Conservation (phyloP, 2,113 vertebrate species). For the Porphyrio hochstetteri region DNA sequence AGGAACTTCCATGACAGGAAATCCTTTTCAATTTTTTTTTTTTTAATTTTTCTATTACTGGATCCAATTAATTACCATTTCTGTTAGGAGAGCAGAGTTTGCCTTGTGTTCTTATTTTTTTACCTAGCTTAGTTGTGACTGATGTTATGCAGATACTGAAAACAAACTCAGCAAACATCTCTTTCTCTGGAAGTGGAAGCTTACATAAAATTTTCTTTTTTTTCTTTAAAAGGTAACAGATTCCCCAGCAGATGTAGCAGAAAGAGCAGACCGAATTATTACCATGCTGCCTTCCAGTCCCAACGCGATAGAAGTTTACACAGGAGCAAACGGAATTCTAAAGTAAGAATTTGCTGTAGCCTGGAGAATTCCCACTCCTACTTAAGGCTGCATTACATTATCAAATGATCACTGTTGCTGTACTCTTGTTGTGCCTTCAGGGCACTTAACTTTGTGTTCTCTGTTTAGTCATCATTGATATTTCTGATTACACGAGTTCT, state of each 20-base stretch:
- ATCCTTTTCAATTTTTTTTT: not conserved
- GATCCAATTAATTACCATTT: not conserved
- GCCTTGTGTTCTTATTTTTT: not conserved
- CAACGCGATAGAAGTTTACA: slow-evolving; percentile 91
- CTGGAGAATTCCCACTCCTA: not conserved
- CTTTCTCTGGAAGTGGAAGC: not conserved
- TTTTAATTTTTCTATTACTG: not conserved
- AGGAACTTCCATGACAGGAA: not conserved
- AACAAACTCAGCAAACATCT: not conserved
- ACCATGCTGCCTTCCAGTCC: slow-evolving; percentile 96
- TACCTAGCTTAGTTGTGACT: not conserved
- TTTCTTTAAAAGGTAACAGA: slow-evolving; percentile 86
- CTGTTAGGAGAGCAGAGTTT: not conserved
- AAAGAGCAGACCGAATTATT: slow-evolving; percentile 95
- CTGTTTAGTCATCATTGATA: not conserved
- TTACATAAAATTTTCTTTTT: not conserved
- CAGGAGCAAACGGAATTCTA: slow-evolving; percentile 91
- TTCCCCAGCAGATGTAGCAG: slow-evolving; percentile 93
- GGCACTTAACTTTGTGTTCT: not conserved
- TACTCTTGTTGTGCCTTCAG: not conserved
- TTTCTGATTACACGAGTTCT: not conserved
- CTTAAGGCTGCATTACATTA: not conserved
- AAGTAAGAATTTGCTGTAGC: slow-evolving; percentile 81
- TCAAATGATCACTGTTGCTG: not conserved
- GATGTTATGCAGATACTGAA: not conserved